Conservation (phyloP, 2,888 invertebrate species). For the Sicus ferrugineus region DNA sequence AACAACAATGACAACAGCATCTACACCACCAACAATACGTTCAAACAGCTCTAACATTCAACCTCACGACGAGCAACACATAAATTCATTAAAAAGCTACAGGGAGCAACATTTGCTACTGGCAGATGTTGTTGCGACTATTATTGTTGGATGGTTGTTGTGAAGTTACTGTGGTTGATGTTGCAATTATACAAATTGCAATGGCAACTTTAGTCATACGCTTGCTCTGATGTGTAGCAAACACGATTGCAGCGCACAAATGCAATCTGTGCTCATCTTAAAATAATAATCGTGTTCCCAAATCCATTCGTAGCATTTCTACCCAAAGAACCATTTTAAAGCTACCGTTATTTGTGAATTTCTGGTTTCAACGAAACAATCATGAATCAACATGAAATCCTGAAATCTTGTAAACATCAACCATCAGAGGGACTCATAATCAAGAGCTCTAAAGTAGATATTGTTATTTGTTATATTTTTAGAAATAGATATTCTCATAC, state of each 20-base stretch:
- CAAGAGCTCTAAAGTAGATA: too few relatives aligned
- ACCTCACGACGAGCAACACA: constrained; percentile 1
- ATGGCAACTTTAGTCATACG: constrained; percentile 40
- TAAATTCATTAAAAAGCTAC: constrained; percentile 25
- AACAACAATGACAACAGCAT: constrained; percentile 7
- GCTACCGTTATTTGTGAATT: too few relatives aligned
- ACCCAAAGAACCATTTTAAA: background rate
- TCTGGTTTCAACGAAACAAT: too few relatives aligned
- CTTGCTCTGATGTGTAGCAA: background rate
- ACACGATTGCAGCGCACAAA: constrained; percentile 2
- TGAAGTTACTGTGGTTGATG: constrained; percentile 5
- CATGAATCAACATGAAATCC: too few relatives aligned
- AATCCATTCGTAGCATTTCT: background rate
- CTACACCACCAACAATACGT: background rate
- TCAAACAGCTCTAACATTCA: background rate
- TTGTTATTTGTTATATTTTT: too few relatives aligned
- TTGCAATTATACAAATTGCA: constrained; percentile 47
- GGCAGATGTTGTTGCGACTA: constrained; percentile 28
- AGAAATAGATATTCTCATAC: too few relatives aligned
- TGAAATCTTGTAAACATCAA: too few relatives aligned
- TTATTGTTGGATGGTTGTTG: constrained; percentile 13
- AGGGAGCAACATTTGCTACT: constrained; percentile 18
- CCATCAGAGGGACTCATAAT: too few relatives aligned
- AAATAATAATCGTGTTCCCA: constrained; percentile 6
- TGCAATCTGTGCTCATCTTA: constrained; percentile 20